Evolutionary conservation across 2,113 vertebrate species (phyloP).

Genomic region (Brachypodius melanocephalos): DNA sequence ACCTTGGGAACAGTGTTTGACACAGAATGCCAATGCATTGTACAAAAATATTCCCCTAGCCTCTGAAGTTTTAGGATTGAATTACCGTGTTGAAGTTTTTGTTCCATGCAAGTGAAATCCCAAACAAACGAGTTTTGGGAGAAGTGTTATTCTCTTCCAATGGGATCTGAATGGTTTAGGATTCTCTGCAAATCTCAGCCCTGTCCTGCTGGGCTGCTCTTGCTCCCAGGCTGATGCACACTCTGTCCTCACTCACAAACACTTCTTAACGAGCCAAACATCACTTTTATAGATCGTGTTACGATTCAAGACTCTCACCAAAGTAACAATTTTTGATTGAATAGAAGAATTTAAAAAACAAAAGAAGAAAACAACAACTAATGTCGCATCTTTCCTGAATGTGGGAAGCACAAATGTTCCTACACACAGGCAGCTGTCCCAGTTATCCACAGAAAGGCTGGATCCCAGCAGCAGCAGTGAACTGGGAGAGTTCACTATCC

Average conservation of each 20-base stretch:
- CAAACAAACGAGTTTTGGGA: neutral
- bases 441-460: neutral
- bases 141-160: neutral
- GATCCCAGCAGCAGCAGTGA: neutral
- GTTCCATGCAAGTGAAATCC: neutral
- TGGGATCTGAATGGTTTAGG: neutral
- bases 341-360: neutral
- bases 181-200: neutral
- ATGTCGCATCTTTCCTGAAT: neutral
- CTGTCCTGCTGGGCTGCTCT: neutral
- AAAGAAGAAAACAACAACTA: no score
- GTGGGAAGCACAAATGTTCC: neutral
- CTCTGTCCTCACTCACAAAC: neutral
- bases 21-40: neutral
- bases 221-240: neutral
- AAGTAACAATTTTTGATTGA: neutral
- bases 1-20: neutral
- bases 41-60: neutral
- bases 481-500: neutral
- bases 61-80: neutral
- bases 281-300: neutral
- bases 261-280: neutral
- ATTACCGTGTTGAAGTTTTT: neutral
- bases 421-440: neutral
- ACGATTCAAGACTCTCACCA: neutral